Conservation (phyloP, 1,140 invertebrate genomes). For the Drosophila tani region DNA sequence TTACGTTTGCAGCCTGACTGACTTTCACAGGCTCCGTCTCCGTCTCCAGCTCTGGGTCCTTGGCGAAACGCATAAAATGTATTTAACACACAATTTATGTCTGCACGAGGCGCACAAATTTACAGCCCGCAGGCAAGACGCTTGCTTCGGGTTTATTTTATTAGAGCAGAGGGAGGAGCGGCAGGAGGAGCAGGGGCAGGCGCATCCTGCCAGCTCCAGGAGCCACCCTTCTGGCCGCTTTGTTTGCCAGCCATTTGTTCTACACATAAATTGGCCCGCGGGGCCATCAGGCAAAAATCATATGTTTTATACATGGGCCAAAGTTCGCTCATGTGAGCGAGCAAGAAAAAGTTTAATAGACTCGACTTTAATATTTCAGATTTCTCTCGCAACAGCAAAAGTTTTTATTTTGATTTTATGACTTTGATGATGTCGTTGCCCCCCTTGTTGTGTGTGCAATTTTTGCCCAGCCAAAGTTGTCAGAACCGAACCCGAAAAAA, state of each 20-base stretch:
- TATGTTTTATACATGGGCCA: slow-evolving; percentile 80
- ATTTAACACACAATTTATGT: slow-evolving; percentile 83
- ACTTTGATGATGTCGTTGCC: slow-evolving; percentile 56
- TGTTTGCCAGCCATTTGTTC: slow-evolving; percentile 66
- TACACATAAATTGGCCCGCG: slow-evolving; percentile 80
- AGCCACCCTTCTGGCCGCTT: slow-evolving; percentile 22
- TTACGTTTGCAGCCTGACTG: slow-evolving; percentile 77
- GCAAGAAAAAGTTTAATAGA: slow-evolving; percentile 72
- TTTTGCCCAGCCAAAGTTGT: slow-evolving; percentile 44
- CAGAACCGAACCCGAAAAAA: slow-evolving; percentile 16
- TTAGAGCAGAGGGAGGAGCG: slow-evolving; percentile 37
- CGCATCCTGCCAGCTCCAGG: slow-evolving; percentile 42
- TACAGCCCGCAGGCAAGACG: slow-evolving; percentile 67
- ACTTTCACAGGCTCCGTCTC: slow-evolving; percentile 38
- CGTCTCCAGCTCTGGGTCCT: slow-evolving; percentile 25
- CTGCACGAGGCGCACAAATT: slow-evolving; percentile 78
- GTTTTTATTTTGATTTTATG: slow-evolving; percentile 78
- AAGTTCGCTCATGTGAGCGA: slow-evolving; percentile 45
- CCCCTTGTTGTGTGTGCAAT: slow-evolving; percentile 31
- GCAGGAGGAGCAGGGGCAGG: slow-evolving; percentile 19
- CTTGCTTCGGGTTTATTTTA: slow-evolving; percentile 75
- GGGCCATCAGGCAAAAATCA: slow-evolving; percentile 79
- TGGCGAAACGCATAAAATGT: slow-evolving; percentile 77
- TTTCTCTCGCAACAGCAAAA: slow-evolving; percentile 43
- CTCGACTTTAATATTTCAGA: slow-evolving; percentile 69